Percentiles rank a stretch among this genome's conserved stretches.
phyloP scores from a whole-genome alignment of 2,113 vertebrate species.

The Clinocottus analis region DNA sequence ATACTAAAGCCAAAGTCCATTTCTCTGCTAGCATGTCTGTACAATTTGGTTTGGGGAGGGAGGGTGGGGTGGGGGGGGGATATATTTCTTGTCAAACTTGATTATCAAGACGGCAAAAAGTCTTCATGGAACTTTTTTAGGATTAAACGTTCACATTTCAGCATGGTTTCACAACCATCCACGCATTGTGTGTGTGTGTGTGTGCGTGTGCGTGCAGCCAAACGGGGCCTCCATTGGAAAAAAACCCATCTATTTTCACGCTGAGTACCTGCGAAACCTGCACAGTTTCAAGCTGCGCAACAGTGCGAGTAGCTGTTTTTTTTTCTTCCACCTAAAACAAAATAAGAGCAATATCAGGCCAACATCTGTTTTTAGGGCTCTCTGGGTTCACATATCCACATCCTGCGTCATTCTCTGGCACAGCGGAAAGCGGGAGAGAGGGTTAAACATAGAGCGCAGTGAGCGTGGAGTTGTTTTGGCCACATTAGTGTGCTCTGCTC shows the following conservation, averaged over 20 bases:
- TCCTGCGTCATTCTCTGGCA: constrained; percentile 67
- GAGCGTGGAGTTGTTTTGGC: constrained; percentile 47
- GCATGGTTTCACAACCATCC: constrained; percentile 24
- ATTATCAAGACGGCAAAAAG: constrained; percentile 18
- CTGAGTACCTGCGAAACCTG: constrained; percentile 80
- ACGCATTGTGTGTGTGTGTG: constrained; percentile 30
- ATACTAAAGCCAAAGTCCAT: constrained; percentile 31
- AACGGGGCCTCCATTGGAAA: constrained; percentile 65
- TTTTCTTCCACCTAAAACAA: constrained; percentile 59
- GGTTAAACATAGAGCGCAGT: constrained; percentile 44
- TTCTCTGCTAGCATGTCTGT: constrained; percentile 23
- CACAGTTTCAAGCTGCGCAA: constrained; percentile 65
- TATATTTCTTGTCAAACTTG: constrained; percentile 8
- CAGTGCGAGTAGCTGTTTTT: constrained; percentile 34
- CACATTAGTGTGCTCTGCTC: constrained; percentile 37
- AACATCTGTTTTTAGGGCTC: constrained; percentile 71
- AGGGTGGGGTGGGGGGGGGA: background rate
- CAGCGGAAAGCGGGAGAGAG: constrained; percentile 15
- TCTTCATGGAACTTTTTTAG: constrained; percentile 14
- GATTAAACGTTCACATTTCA: constrained; percentile 28
- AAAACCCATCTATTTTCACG: constrained; percentile 62
- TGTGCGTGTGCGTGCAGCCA: constrained; percentile 47
- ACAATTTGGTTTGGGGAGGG: constrained; percentile 34
- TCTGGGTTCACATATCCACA: constrained; percentile 62
- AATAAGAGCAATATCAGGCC: constrained; percentile 48